Conservation (phyloP, 2,113 vertebrate genomes). For the Thunnus thynnus region DNA sequence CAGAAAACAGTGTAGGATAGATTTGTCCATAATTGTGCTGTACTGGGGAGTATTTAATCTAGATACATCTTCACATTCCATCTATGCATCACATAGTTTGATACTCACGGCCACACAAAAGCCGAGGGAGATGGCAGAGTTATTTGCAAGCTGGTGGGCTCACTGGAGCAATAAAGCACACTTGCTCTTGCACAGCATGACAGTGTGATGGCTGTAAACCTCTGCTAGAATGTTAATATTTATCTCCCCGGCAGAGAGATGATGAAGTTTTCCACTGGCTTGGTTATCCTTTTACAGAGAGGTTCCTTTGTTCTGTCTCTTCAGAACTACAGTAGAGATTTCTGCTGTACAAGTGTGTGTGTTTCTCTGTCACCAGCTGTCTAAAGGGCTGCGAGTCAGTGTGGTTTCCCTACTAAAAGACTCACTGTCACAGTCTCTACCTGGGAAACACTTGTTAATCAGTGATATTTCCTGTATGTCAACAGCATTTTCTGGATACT, state of each 20-base stretch:
- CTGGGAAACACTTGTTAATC: conserved; percentile 3
- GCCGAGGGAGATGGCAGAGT: conserved; percentile 39
- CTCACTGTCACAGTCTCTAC: conserved; percentile 6
- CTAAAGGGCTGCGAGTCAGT: not conserved
- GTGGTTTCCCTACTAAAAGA: not conserved
- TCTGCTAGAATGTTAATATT: conserved; percentile 79
- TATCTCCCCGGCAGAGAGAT: conserved; percentile 62
- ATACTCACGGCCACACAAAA: conserved; percentile 22
- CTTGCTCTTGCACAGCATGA: conserved; percentile 67
- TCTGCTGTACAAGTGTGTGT: conserved; percentile 10
- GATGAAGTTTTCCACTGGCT: conserved; percentile 70
- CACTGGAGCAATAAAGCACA: conserved; percentile 65
- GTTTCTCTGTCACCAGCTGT: not conserved
- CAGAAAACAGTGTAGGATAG: not conserved
- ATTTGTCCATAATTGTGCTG: not conserved
- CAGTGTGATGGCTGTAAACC: conserved; percentile 62
- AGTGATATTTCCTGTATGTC: conserved; percentile 7
- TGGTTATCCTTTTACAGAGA: not conserved
- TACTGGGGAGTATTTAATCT: not conserved
- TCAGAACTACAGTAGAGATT: not conserved
- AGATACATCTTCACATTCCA: not conserved
- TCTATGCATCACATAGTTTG: not conserved
- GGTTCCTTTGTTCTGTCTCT: not conserved
- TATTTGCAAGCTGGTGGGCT: conserved; percentile 41
- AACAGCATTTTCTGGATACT: not conserved